phyloP scores from a whole-genome alignment of 2,113 vertebrate genomes.

The Scomber colias region DNA sequence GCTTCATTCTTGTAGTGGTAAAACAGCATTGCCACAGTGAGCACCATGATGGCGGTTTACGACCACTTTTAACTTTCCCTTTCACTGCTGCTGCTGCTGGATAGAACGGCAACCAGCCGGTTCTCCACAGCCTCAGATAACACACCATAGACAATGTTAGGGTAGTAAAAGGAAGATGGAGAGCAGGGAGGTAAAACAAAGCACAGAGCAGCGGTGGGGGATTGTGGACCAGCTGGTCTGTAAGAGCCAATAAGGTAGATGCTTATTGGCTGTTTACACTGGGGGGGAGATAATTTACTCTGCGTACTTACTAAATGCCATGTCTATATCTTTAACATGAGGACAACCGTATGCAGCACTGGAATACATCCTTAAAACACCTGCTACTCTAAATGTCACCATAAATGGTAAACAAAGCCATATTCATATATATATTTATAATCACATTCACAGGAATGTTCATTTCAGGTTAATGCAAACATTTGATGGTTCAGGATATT shows the following conservation, averaged over 20 bases:
- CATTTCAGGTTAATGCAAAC: neutral
- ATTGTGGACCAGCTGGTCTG: conserved; percentile 24
- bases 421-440: conserved; percentile 2
- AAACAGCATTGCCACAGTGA: conserved; percentile 29
- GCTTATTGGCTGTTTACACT: conserved; percentile 44
- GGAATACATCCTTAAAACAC: conserved; percentile 3
- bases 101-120: conserved; percentile 26
- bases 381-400: conserved; percentile 24
- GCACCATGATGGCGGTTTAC: conserved; percentile 34
- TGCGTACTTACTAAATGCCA: conserved; percentile 21
- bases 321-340: conserved; percentile 1
- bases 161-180: conserved; percentile 36
- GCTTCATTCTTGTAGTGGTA: conserved; percentile 11
- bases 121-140: conserved; percentile 29
- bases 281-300: conserved; percentile 43
- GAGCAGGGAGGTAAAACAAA: conserved; percentile 45
- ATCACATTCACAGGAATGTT: conserved; percentile 5
- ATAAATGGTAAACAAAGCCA: neutral
- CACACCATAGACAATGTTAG: conserved; percentile 14
- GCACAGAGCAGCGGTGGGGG: neutral
- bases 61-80: conserved; percentile 33
- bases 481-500: neutral
- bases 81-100: conserved; percentile 38
- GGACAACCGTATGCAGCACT: neutral
- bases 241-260: conserved; percentile 8